Evolutionary conservation across 2,797 vertebrate genomes (phyloP), one percentile per base, ranked within the genome.

Genomic region (Acestrorhynchus altus): DNA sequence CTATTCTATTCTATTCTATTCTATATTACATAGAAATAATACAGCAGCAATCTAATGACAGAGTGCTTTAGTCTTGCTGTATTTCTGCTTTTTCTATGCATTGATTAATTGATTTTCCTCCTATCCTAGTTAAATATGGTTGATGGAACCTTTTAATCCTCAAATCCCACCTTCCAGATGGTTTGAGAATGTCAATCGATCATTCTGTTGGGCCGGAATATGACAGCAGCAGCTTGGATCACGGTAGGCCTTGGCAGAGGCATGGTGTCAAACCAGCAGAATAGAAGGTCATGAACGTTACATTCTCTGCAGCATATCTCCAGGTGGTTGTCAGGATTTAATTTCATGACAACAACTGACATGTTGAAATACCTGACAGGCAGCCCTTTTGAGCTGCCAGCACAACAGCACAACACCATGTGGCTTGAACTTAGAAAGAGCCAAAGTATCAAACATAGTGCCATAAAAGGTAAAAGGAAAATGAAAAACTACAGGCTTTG

Each of bases 201-300:
- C 56, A 18, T 72, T 68, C 70, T 76, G 72, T 78, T 72, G 79
- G 63, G 52, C 39, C 49, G 47, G 56, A 72, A 67, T 72, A 59
- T 26, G 87, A 89, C 86, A 89, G 76, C 18, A 87, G 89, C 91
- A 92, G 91, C 86, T 86, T 87, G 90, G 84, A 86, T 87, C 91
- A 87, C 90, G 91, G 92, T 90, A 86, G 90, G 90, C 79, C 83
- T 76, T 79, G 59, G 81, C 77, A 63, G 85, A 77, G 39, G 86
- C 80, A 40, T 84, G 87, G 66, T 74, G 70, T 77, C 74, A 81
- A 76, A 68, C 90, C 89, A 91, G 88, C 84, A 87, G 87, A 81
- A 86, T 83, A 20, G 90, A 92, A 93, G 90, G 89, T 93, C 90
- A 90, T 28, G 51, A 26, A 46, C 64, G 44, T 70, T 81, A 73